Percentiles rank a stretch among this genome's conserved stretches.
Evolutionary conservation across 2,113 vertebrate species (phyloP).

Genomic region (Eublepharis macularius): DNA sequence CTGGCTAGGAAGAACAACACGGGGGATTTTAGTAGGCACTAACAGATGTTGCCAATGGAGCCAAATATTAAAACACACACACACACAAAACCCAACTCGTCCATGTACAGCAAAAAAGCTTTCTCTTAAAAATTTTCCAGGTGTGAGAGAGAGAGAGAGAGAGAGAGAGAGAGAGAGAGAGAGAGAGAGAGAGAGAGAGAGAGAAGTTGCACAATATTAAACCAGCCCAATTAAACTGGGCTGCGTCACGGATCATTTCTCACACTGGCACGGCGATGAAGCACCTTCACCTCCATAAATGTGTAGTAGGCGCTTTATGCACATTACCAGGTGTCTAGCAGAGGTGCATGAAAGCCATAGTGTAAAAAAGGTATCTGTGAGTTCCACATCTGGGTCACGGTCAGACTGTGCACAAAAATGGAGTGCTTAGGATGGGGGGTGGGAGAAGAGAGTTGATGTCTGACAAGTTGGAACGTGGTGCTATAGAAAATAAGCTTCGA

Average conservation of each 20-base stretch:
- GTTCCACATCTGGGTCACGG: not conserved
- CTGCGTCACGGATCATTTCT: not conserved
- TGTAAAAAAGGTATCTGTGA: not conserved
- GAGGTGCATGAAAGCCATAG: too few relatives aligned
- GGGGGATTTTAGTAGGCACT: conserved; percentile 29
- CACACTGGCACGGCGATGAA: not conserved
- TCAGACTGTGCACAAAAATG: not conserved
- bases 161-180: conserved; percentile 25
- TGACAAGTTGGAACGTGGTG: too few relatives aligned
- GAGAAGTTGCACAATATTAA: conserved; percentile 3
- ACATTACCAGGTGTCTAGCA: not conserved
- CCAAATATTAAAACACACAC: conserved; percentile 33
- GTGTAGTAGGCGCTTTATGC: too few relatives aligned
- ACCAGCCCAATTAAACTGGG: not conserved
- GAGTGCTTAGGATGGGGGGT: not conserved
- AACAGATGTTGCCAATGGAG: conserved; percentile 50
- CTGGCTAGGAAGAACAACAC: conserved; percentile 43
- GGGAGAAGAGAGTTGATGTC: too few relatives aligned
- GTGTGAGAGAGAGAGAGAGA: conserved; percentile 31
- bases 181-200: conserved; percentile 17
- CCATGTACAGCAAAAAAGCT: not conserved
- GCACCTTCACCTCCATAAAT: not conserved
- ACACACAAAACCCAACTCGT: not conserved
- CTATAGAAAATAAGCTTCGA: not conserved
- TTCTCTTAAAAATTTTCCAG: not conserved